Percentiles rank a stretch among this genome's conserved stretches.
phyloP scores from a whole-genome alignment of 2,113 vertebrate species.

The Tupaia chinensis region DNA sequence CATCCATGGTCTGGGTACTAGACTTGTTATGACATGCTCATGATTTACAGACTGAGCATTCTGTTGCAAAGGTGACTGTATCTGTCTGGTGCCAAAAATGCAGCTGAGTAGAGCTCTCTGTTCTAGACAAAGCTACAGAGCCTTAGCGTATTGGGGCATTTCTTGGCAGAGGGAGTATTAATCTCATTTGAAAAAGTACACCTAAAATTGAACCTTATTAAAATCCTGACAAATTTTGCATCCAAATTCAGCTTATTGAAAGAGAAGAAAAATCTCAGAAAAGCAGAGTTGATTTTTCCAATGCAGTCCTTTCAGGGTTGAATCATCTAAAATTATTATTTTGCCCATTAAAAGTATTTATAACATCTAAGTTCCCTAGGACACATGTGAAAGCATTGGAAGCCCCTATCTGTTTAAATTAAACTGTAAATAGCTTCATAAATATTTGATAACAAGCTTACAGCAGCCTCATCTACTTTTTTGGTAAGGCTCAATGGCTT shows the following conservation, averaged over 20 bases:
- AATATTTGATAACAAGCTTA: constrained; percentile 75
- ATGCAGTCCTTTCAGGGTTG: constrained; percentile 12
- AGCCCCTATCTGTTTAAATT: constrained; percentile 2
- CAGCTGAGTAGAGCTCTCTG: not conserved
- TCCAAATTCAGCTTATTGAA: constrained; percentile 34
- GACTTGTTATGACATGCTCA: constrained; percentile 10
- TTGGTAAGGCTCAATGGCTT: constrained; percentile 72
- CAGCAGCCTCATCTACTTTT: constrained; percentile 48
- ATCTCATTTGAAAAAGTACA: not conserved
- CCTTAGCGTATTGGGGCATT: not conserved
- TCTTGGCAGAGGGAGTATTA: not conserved
- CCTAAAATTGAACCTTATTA: not conserved
- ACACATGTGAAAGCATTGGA: not conserved
- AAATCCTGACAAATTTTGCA: constrained; percentile 26
- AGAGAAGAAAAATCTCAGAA: constrained; percentile 46
- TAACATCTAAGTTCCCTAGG: constrained; percentile 35
- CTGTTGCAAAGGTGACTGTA: constrained; percentile 60
- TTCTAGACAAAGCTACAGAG: constrained; percentile 3
- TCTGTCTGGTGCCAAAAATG: not conserved
- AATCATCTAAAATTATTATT: constrained; percentile 66
- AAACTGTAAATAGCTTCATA: constrained; percentile 62
- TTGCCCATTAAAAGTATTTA: constrained; percentile 50
- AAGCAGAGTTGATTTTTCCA: constrained; percentile 60
- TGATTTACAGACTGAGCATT: constrained; percentile 44
- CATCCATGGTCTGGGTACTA: constrained; percentile 73